Base-by-base conservation (phyloP, 2,113 vertebrate species). In the Cochlearius cochlearius region DNA sequence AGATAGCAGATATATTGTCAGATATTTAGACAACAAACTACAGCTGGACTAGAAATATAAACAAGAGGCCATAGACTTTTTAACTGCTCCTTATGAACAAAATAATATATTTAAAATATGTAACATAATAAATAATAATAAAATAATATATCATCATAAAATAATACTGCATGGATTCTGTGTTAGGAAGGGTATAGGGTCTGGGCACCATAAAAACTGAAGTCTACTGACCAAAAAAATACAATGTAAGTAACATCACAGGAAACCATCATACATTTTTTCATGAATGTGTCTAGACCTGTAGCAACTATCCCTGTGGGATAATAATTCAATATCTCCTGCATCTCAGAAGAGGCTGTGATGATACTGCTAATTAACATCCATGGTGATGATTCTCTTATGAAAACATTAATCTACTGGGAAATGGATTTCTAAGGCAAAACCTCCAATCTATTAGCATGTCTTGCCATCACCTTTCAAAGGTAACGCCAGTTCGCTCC, bases 321-420 rank as follows among this genome's bases (percentile, higher is more conserved):
- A 87, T 56, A 89, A 75, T 79, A 85, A 92, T 64, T 91, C 74
- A 88, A 6, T 79, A 6, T 79, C 29, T 92, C 67, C 77, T 64
- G 49, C 22, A 73, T 68, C 73, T 96, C 92, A 84, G 56, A 91
- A 90, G 69, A 90, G 63, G 34, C 49, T 75, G 52, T 72, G 60
- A 72, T 84, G 52, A 84, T 91, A 87, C 39, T 87, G 50, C 84
- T 87, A 90, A 94, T 94, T 95, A 96, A 90, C 56, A 91, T 71
- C 73, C 36, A 34, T 26, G 26, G 62, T 82, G 87, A 87, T 64
- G 84, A 81, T 64, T 93, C 49, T 91, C 49, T 85, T 69, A 82
- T 17, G 49, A 78, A 94, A 92, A 84, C 56, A 64, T 78, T 88
- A 1, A 52, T 72, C 76, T 78, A 9, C 27, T 62, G 87, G 89